Percentiles rank a stretch among this genome's conserved stretches.
Conservation (phyloP, 2,113 vertebrate genomes). For the Hemicordylus capensis region DNA sequence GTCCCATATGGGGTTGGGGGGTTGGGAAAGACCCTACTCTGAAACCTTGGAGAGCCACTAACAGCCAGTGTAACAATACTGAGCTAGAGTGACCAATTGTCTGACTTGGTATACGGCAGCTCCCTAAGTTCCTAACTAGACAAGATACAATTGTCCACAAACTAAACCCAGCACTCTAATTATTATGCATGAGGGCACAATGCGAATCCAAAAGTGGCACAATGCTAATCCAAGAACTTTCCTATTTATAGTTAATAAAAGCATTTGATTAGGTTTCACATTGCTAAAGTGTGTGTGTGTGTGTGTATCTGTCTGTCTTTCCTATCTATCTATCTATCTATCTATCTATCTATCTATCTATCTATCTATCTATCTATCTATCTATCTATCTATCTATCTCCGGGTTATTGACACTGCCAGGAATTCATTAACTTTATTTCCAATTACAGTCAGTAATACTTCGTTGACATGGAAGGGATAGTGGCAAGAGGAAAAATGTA, state of each 20-base stretch:
- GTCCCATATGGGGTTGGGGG: too few relatives aligned
- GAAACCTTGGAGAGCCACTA: too few relatives aligned
- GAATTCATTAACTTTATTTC: conserved; percentile 64
- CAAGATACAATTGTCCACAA: too few relatives aligned
- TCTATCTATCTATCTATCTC: too few relatives aligned
- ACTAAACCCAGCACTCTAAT: background rate
- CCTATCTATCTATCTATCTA: conserved; percentile 29
- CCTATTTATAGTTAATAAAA: background rate
- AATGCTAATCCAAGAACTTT: background rate
- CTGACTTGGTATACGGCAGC: too few relatives aligned
- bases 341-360: too few relatives aligned
- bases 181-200: background rate
- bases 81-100: too few relatives aligned
- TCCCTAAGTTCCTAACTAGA: too few relatives aligned
- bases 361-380: too few relatives aligned
- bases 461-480: conserved; percentile 42
- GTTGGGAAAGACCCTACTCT: too few relatives aligned
- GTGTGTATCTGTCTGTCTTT: conserved; percentile 14
- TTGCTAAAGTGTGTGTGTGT: background rate
- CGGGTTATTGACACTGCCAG: conserved; percentile 49
- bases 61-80: too few relatives aligned
- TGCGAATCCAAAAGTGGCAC: background rate
- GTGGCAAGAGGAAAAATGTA: conserved; percentile 11
- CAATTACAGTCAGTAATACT: conserved; percentile 64
- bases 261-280: background rate